phyloP scores from a whole-genome alignment of 2,888 invertebrate genomes.

The Pseudolycoriella hygida region DNA sequence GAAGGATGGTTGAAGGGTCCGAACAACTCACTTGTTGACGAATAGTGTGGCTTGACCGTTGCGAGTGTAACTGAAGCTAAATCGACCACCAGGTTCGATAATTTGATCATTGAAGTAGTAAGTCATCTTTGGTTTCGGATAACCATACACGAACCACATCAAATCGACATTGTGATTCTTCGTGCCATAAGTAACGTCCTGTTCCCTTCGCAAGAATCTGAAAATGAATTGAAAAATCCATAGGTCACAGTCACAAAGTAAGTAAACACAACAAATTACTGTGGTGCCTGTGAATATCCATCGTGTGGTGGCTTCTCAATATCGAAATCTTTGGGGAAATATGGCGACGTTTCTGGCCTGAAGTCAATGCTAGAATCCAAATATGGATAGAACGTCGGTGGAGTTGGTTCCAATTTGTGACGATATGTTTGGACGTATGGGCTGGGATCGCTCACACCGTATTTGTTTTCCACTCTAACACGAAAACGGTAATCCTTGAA shows the following conservation, averaged over 20 bases:
- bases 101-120: slow-evolving; percentile 74
- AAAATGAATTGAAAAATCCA: slow-evolving; percentile 2
- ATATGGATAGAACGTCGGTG: slow-evolving; percentile 62
- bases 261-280: slow-evolving; percentile 23
- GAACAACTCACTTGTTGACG: slow-evolving; percentile 53
- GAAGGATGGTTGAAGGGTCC: neutral
- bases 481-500: slow-evolving; percentile 91
- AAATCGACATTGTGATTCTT: slow-evolving; percentile 80
- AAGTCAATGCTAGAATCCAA: slow-evolving; percentile 66
- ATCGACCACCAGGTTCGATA: slow-evolving; percentile 67
- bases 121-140: slow-evolving; percentile 85
- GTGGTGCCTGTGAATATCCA: slow-evolving; percentile 65
- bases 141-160: slow-evolving; percentile 90
- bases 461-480: slow-evolving; percentile 89
- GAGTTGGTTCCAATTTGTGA: slow-evolving; percentile 58
- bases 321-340: slow-evolving; percentile 84
- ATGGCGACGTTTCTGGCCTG: slow-evolving; percentile 67
- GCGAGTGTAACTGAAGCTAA: slow-evolving; percentile 73
- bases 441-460: slow-evolving; percentile 91
- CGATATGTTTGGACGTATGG: slow-evolving; percentile 73
- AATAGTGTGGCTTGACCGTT: slow-evolving; percentile 82
- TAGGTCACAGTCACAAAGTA: slow-evolving; percentile 3
- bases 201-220: slow-evolving; percentile 69
- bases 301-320: slow-evolving; percentile 75
- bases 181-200: slow-evolving; percentile 78